Evolutionary conservation across 2,797 vertebrate species (phyloP).

Genomic region (Pseudomugil gertrudae): DNA sequence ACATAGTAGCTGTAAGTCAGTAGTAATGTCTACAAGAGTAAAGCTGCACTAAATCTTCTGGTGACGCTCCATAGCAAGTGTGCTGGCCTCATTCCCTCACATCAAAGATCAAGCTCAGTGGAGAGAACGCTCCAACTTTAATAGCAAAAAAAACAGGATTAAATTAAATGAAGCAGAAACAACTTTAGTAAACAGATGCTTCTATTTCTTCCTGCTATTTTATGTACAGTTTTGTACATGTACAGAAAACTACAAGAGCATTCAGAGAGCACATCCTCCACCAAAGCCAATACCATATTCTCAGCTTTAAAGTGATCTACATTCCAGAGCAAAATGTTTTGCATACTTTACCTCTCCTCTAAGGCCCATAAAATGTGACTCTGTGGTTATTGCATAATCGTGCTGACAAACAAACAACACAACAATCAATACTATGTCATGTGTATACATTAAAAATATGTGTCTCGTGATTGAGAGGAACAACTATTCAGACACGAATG

Average conservation of each 20-base stretch:
- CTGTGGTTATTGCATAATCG: constrained; percentile 8
- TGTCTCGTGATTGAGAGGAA: no score
- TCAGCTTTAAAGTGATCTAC: background rate
- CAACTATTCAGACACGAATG: constrained; percentile 7
- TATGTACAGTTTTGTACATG: background rate
- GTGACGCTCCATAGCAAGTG: constrained; percentile 39
- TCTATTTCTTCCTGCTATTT: background rate
- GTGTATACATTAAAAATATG: no score
- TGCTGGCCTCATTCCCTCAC: constrained; percentile 67
- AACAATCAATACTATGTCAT: background rate
- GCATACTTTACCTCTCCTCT: no score
- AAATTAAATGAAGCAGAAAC: constrained; percentile 41
- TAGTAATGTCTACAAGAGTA: constrained; percentile 34
- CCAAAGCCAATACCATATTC: background rate
- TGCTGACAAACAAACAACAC: constrained; percentile 3
- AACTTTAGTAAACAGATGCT: constrained; percentile 35
- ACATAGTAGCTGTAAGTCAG: constrained; percentile 28
- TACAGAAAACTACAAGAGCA: background rate
- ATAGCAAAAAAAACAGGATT: constrained; percentile 35
- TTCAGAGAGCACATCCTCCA: background rate
- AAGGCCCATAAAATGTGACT: background rate
- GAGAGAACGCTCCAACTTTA: constrained; percentile 19
- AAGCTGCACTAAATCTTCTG: constrained; percentile 52
- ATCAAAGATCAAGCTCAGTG: constrained; percentile 66
- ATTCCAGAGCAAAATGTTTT: background rate